Evolutionary conservation across 1,140 invertebrate species (phyloP).

Genomic region (Parapsyche elsis): DNA sequence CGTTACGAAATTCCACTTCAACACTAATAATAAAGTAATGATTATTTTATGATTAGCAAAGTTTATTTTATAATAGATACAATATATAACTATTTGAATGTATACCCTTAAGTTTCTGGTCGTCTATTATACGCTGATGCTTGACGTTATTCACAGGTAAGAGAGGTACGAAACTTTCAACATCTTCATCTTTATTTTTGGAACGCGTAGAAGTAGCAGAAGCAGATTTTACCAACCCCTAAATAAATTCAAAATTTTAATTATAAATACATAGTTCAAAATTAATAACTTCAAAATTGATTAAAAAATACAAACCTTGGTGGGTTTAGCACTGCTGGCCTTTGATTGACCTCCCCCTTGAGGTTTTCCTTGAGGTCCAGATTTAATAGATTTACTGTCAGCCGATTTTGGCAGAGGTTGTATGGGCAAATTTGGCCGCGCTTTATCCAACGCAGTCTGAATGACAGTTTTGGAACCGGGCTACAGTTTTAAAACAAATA

Average conservation of each 20-base stretch:
- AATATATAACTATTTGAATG: too few relatives aligned
- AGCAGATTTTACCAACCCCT: slow-evolving; percentile 62
- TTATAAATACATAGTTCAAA: slow-evolving; percentile 27
- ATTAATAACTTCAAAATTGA: slow-evolving; percentile 33
- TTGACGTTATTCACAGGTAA: slow-evolving; percentile 88
- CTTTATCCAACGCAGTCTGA: slow-evolving; percentile 85
- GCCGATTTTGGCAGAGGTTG: slow-evolving; percentile 80
- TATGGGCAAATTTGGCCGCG: slow-evolving; percentile 83
- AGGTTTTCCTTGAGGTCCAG: slow-evolving; percentile 64
- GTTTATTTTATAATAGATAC: too few relatives aligned
- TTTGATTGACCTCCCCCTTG: slow-evolving; percentile 26
- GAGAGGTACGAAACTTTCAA: slow-evolving; percentile 79
- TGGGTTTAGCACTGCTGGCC: slow-evolving; percentile 43
- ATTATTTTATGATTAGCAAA: neutral
- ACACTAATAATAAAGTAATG: slow-evolving; percentile 62
- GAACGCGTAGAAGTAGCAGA: slow-evolving; percentile 66
- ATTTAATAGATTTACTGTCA: slow-evolving; percentile 71
- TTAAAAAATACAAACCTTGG: slow-evolving; percentile 40
- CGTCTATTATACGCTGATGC: slow-evolving; percentile 90
- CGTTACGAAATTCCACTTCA: slow-evolving; percentile 97
- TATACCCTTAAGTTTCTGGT: slow-evolving; percentile 86
- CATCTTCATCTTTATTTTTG: slow-evolving; percentile 86
- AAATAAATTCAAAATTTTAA: too few relatives aligned
- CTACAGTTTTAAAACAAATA: slow-evolving; percentile 59
- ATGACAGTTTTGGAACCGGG: slow-evolving; percentile 87